A percentile compares a stretch with the other conserved stretches of the same genome.
Conservation (phyloP, 2,797 vertebrate species). For the Epinephelus malabaricus region DNA sequence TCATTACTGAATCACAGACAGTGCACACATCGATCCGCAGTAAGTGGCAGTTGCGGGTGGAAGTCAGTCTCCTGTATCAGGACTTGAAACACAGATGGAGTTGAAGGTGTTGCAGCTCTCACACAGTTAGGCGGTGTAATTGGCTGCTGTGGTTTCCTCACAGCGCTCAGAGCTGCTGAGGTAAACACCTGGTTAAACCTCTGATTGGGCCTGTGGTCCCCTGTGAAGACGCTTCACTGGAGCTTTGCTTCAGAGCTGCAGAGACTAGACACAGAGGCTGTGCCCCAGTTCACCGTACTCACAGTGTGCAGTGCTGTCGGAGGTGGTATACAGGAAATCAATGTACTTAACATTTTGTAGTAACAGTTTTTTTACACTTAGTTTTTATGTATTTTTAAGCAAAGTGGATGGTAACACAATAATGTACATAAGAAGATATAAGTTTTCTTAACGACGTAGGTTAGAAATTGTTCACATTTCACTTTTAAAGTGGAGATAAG, state of each 20-base stretch:
- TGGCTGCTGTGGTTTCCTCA: slow-evolving; percentile 22
- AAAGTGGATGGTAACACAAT: too few species aligned
- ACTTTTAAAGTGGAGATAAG: too few species aligned
- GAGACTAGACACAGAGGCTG: background rate
- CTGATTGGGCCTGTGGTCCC: background rate
- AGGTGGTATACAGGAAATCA: background rate
- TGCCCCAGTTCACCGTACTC: background rate
- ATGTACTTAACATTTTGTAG: too few species aligned
- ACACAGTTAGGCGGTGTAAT: background rate
- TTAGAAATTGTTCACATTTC: too few species aligned
- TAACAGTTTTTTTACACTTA: too few species aligned
- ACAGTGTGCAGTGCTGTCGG: too few species aligned
- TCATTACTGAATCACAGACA: background rate
- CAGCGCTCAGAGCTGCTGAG: slow-evolving; percentile 10
- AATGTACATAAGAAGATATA: too few species aligned
- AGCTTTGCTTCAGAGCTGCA: background rate
- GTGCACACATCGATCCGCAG: background rate
- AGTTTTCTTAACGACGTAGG: too few species aligned
- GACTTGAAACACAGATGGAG: background rate
- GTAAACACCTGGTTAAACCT: slow-evolving; percentile 29
- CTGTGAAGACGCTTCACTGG: background rate
- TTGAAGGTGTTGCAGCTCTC: background rate
- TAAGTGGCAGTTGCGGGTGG: background rate
- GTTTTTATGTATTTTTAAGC: background rate
- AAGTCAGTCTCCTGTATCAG: background rate